Evolutionary conservation across 1,140 invertebrate species (phyloP).

Genomic region (Chionoecetes opilio): DNA sequence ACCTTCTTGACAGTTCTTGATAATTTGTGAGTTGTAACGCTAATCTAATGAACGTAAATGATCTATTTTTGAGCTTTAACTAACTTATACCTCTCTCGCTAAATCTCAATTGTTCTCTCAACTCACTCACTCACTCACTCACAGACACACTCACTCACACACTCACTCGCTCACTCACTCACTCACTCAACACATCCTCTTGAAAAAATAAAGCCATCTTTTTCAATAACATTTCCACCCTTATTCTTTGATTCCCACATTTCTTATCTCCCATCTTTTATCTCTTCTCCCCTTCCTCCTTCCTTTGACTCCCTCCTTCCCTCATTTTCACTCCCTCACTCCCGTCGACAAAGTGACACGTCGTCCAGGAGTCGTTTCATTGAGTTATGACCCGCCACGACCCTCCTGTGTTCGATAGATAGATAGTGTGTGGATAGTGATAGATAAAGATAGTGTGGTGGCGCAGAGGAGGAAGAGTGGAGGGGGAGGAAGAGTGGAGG

Average conservation of each 20-base stretch:
- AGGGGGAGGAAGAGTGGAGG: not conserved
- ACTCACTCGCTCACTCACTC: not conserved
- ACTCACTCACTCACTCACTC: not conserved
- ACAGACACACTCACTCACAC: not conserved
- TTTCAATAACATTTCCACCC: not conserved
- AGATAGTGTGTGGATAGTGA: not conserved
- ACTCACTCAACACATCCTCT: not conserved
- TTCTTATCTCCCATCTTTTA: not conserved
- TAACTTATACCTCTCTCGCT: not conserved
- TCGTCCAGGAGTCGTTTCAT: not conserved
- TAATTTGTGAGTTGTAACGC: not conserved
- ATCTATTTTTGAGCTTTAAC: not conserved
- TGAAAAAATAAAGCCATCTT: not conserved
- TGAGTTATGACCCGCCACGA: not conserved
- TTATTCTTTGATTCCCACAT: not conserved
- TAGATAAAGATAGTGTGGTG: not conserved
- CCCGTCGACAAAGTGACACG: conserved; percentile 1
- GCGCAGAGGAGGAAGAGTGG: not conserved
- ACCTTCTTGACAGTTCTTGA: not conserved
- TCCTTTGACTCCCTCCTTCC: not conserved
- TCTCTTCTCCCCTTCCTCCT: not conserved
- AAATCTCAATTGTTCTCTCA: too few relatives aligned
- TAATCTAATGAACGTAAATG: not conserved
- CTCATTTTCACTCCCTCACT: not conserved
- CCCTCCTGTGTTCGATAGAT: not conserved